phyloP scores from a whole-genome alignment of 2,113 vertebrate species.

The Gymnorhina tibicen region DNA sequence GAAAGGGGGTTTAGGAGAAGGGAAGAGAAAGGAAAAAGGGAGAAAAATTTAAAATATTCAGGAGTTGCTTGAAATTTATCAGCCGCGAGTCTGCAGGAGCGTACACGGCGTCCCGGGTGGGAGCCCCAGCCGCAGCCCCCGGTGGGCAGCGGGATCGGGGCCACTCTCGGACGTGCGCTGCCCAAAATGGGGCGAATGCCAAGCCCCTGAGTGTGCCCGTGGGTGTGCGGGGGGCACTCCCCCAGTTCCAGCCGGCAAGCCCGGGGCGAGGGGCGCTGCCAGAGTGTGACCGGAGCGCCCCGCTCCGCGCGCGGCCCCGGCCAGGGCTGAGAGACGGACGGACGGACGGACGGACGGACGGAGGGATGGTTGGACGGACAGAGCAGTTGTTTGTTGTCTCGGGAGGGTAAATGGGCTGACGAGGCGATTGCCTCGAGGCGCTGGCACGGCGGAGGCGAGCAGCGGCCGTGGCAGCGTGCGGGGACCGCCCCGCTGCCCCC shows the following conservation, averaged over 20 bases:
- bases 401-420: neutral
- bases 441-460: neutral
- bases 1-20: neutral
- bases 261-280: neutral
- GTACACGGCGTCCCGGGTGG: neutral
- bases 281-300: neutral
- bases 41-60: fast-evolving
- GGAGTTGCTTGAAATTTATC: neutral
- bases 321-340: neutral
- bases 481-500: neutral
- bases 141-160: neutral
- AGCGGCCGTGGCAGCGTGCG: neutral
- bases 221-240: neutral
- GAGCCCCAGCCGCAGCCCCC: neutral
- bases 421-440: neutral
- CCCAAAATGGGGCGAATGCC: fast-evolving
- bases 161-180: neutral
- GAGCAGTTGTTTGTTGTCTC: neutral
- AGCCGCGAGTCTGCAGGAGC: neutral
- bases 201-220: fast-evolving
- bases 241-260: fast-evolving
- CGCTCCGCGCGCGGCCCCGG: neutral
- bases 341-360: neutral
- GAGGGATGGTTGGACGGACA: neutral
- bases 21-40: neutral